Conservation (phyloP, 1,140 invertebrate species). For the Phymastichus coffea region DNA sequence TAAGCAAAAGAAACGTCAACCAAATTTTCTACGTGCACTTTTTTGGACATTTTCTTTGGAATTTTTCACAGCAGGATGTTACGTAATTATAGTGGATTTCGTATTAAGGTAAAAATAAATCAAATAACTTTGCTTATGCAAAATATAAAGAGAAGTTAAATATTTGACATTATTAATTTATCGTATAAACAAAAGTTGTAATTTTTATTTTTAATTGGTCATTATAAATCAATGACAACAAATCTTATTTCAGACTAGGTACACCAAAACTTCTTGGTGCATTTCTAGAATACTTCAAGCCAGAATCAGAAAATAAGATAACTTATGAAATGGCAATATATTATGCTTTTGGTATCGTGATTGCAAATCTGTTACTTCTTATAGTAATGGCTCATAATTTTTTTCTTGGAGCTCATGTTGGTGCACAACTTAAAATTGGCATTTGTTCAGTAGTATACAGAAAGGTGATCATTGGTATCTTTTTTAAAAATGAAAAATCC, state of each 20-base stretch:
- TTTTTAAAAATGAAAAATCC: too few species aligned
- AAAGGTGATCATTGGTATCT: slow-evolving; percentile 60
- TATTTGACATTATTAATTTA: too few species aligned
- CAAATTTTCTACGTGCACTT: slow-evolving; percentile 61
- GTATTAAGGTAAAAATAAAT: slow-evolving; percentile 51
- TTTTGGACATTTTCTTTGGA: slow-evolving; percentile 65
- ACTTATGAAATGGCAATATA: slow-evolving; percentile 51
- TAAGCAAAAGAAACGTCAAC: slow-evolving; percentile 40
- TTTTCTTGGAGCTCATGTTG: slow-evolving; percentile 58
- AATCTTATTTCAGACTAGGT: slow-evolving; percentile 32
- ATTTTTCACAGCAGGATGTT: slow-evolving; percentile 58
- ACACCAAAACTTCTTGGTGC: slow-evolving; percentile 56
- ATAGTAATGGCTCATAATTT: slow-evolving; percentile 61
- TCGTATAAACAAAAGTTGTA: too few species aligned
- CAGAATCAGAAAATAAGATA: slow-evolving; percentile 28
- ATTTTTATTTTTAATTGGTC: too few species aligned
- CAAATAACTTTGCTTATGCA: too few species aligned
- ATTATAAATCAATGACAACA: background rate
- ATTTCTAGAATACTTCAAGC: slow-evolving; percentile 55
- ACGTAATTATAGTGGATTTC: slow-evolving; percentile 52
- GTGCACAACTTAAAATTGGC: slow-evolving; percentile 60
- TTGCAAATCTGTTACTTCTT: slow-evolving; percentile 52
- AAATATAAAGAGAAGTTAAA: too few species aligned
- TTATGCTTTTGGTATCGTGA: slow-evolving; percentile 60
- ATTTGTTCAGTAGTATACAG: slow-evolving; percentile 65